Evolutionary conservation across 2,888 invertebrate genomes (phyloP).

Genomic region (Latrodectus hesperus): DNA sequence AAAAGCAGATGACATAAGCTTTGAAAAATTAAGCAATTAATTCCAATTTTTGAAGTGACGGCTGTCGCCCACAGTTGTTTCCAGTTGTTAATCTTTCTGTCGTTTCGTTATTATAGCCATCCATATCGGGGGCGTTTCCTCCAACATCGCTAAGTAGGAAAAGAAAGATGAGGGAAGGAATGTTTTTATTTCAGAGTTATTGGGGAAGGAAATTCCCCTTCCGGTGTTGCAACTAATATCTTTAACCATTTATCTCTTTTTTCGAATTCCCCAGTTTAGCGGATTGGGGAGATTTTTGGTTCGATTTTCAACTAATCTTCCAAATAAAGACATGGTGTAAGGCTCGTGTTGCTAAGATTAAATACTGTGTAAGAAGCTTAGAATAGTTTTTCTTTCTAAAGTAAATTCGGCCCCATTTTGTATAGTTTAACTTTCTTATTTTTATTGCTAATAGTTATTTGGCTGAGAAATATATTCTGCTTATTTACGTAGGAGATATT

Average conservation of each 20-base stretch:
- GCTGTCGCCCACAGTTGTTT: slow-evolving; percentile 60
- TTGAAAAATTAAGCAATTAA: slow-evolving; percentile 65
- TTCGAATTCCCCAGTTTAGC: background rate
- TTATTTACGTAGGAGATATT: too few relatives aligned
- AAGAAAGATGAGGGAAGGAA: slow-evolving; percentile 13
- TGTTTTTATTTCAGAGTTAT: slow-evolving; percentile 18
- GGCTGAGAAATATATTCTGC: too few relatives aligned
- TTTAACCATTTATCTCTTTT: slow-evolving; percentile 27
- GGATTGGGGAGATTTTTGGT: too few relatives aligned
- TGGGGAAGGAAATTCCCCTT: slow-evolving; percentile 7
- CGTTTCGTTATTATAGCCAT: slow-evolving; percentile 44
- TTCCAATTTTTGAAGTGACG: slow-evolving; percentile 57
- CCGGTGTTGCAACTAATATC: slow-evolving; percentile 23
- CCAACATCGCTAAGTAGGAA: slow-evolving; percentile 12
- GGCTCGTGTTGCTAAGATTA: too few relatives aligned
- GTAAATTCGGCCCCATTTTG: too few relatives aligned
- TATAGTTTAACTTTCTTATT: too few relatives aligned
- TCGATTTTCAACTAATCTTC: too few relatives aligned
- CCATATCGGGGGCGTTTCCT: slow-evolving; percentile 27
- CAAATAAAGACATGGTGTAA: too few relatives aligned
- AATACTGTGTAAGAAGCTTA: too few relatives aligned
- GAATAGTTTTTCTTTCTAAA: too few relatives aligned
- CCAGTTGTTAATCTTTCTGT: slow-evolving; percentile 58
- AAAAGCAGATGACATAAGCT: slow-evolving; percentile 42
- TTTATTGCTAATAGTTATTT: too few relatives aligned